Evolutionary conservation across 2,888 invertebrate genomes (phyloP), one percentile per base, ranked within the genome.

Genomic region (Temnothorax ravouxi): DNA sequence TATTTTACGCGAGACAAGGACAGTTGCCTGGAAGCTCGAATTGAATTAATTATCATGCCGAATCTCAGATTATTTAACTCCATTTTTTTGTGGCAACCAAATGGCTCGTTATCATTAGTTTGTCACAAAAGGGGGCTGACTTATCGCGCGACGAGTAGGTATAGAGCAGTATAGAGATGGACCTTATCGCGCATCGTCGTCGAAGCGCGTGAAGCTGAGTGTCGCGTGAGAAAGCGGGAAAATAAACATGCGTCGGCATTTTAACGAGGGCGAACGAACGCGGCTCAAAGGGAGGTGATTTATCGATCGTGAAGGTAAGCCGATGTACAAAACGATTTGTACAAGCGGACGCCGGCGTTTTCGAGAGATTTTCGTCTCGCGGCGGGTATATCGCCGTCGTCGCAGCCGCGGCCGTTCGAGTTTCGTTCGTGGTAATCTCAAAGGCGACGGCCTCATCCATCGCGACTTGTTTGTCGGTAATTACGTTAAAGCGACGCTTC

Each of bases 401-500:
- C 44, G 44, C 44, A 5, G 47, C 25, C 44, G 54, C 54, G 1
- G 52, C 18, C 21, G 38, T 77, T 77, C 64, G 52, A 82, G 4
- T 82, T 52, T 52, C 52, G 25, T 89, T 41, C 29, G 77, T 38
- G 54, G 76, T 88, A 90, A 89, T 89, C 88, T 86, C 84, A 61
- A 34, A 41, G 84, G 66, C 74, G 90, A 83, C 77, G 80, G 72
- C 81, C 77, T 86, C 88, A 86, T 89, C 88, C 83, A 74, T 89
- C 84, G 84, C 83, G 74, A 64, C 84, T 81, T 89, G 86, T 89
- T 89, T 91, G 90, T 91, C 89, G 88, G 90, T 87, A 90, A 90
- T 90, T 90, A 90, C 91, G 86, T 89, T 90, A 89, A 90, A 83
- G 86, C 82, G 86, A 90, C 86, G 86, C 85, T 85, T 88, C 52